Base-by-base conservation (phyloP, 2,888 invertebrate species). In the Latheticus oryzae region DNA sequence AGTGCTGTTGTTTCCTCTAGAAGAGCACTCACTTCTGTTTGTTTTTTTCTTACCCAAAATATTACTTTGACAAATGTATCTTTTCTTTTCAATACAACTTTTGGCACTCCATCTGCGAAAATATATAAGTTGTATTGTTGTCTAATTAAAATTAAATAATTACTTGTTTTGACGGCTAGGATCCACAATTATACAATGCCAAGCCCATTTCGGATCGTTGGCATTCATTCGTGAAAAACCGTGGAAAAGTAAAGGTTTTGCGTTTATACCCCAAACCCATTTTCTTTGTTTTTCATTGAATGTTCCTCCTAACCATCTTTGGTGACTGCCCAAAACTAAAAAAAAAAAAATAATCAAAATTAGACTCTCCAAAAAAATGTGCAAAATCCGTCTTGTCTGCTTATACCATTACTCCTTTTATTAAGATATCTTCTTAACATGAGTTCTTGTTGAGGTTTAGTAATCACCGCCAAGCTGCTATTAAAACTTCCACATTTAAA, bases 251-350 rank as follows among this genome's bases (percentile, higher is more conserved):
- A 91, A 82, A 68, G 83, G 83, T 28, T 84, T 83, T 40, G 89
- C 86, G 66, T 87, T 86, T 2, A 85, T 84, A 7, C 88, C 90
- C 90, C 91, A 92, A 63, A 87, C 85, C 91, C 91, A 92, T 7
- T 81, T 79, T 62, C 81, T 80, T 45, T 84, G 82, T 26, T 82
- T 80, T 83, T 86, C 85, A 79, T 91, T 88, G 76, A 86, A 92
- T 63, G 88, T 85, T 9, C 90, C 91, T 5, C 91, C 92, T 73
- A 92, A 88, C 92, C 92, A 93, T 63, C 90, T 83, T 61, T 88
- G 87, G 23, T n/a, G n/a, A n/a, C n/a, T n/a, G n/a, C n/a, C n/a
- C n/a, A n/a, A n/a, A n/a, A n/a, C 5, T 12, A 47, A 21, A 32
- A n/a, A n/a, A n/a, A n/a, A n/a, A n/a, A 26, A 16, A 48, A n/a